These are phyloP conservation scores for Ciona savignyi DNA, from an alignment of 23 tunicate genomes.

Conservation along the genomic window DNA sequence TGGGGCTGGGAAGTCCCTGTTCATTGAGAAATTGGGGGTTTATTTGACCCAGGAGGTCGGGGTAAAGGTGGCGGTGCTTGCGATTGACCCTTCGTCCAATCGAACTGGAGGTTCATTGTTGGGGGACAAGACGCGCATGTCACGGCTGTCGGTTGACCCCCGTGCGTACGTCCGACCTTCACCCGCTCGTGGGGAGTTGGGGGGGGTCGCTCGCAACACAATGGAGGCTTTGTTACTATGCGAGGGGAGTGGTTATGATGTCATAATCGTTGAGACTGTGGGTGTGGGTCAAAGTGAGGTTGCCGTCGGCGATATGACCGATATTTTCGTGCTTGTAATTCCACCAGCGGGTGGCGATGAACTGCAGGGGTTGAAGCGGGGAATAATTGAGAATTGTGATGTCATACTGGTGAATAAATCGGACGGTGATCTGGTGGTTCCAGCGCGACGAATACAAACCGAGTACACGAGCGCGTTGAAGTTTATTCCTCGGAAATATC, in stretches of 20 bases:
- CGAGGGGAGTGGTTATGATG: slow-evolving; percentile 93
- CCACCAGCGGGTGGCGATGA: slow-evolving; percentile 99
- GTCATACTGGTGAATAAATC: too few species aligned
- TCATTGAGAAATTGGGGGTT: slow-evolving; percentile 85
- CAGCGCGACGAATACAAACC: too few species aligned
- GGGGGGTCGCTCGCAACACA: slow-evolving; percentile 93
- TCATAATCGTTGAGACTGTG: slow-evolving; percentile 86
- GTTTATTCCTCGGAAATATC: slow-evolving; percentile 75
- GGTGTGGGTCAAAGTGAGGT: slow-evolving; percentile 97
- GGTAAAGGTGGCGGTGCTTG: slow-evolving; percentile 81
- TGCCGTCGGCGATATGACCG: slow-evolving; percentile 90
- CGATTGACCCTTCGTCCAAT: slow-evolving; percentile 89
- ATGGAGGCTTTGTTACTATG: slow-evolving; percentile 90
- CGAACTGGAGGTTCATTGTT: slow-evolving; percentile 96
- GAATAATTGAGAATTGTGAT: slow-evolving; percentile 92
- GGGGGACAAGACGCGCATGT: slow-evolving; percentile 94
- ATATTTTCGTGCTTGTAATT: slow-evolving; percentile 67
- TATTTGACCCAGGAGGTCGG: slow-evolving; percentile 39
- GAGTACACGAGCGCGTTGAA: slow-evolving; percentile 94
- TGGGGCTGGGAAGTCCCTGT: slow-evolving; percentile 99
- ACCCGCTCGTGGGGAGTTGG: slow-evolving; percentile 78
- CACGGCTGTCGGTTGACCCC: slow-evolving; percentile 42
- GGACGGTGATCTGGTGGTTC: slow-evolving; percentile 88
- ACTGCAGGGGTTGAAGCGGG: slow-evolving; percentile 87
- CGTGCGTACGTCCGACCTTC: slow-evolving; percentile 91